Evolutionary conservation across 2,113 vertebrate genomes (phyloP), one percentile per base, ranked within the genome.

Genomic region (Corvus hawaiiensis): DNA sequence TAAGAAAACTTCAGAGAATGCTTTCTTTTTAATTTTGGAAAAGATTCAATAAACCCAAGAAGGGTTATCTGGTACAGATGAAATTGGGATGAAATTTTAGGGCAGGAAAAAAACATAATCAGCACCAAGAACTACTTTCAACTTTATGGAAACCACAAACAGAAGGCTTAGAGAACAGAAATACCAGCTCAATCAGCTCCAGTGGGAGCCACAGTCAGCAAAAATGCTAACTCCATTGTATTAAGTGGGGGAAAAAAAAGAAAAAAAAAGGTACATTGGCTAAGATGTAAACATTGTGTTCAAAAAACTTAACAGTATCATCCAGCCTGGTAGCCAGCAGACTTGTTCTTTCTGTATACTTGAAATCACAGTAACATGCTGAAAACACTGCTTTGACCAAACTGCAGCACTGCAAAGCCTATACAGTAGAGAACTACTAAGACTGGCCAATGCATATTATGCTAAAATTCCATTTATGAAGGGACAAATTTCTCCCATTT

Each of bases 201-300:
- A 68, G 35, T 16, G 79, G 72, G 76, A 93, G 52, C 63, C 41
- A 14, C 39, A 69, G 48, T 89, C 94, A 84, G 83, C 90, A 94
- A 71, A 90, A 97, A 71, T 14, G 17, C 23, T 63, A 80, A 63
- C 20, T 66, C 27, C 41, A 62, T 73, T 90, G 62, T 66, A 76
- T 41, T 66, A 20, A 33, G 28, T 1, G 3, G 1, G 1, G 30
- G 11, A 0, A 1, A 7, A 22, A 22, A 32, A 5, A 4, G 3
- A 13, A 3, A 21, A 39, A 19, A 28, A 35, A 9, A 52, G 5
- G 13, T 58, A 80, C 51, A 67, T 22, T 58, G 46, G 62, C 72
- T 27, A 77, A 88, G 67, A 86, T 27, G 15, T 18, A 92, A 90
- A 86, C 17, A 55, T 22, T 71, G 21, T 27, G 22, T 63, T 67